Base-by-base conservation (phyloP, 2,797 vertebrate genomes). In the Prionace glauca region DNA sequence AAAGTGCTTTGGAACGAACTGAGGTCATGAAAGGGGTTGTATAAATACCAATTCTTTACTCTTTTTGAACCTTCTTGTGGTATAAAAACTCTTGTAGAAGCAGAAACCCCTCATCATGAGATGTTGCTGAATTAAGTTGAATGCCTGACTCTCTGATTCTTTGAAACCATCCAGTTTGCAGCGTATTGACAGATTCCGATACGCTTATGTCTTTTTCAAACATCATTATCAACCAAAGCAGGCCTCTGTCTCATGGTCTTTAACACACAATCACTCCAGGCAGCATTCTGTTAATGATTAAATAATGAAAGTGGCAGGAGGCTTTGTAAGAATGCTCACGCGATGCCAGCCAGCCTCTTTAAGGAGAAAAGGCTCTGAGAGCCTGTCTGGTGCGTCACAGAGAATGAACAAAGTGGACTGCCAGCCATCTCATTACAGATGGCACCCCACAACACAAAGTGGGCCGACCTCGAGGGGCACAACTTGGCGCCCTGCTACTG, bases 171-270 rank as follows among this genome's bases (percentile, higher is more conserved):
- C 88, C 88, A 92, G 65, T 22, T 92, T 26, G 2, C n/a, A 41
- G 90, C n/a, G 41, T 24, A 69, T 67, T 92, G 90, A 92, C 62
- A 92, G n/a, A 69, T 92, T 36, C 20, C 9, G 36, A 92, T 67
- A 41, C 9, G 65, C 90, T 67, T 9, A 10, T 67, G 65, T n/a
- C 65, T 22, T 92, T 69, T n/a, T 69, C 10, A 22, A 92, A 69
- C 24, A 67, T 67, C 65, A 92, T 92, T 69, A 92, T 69, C n/a
- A 92, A 22, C 62, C 62, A 92, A 41, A 36, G 20, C 62, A 92
- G 69, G 62, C 65, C n/a, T 69, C 32, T 41, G 90, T 92, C n/a
- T 92, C 90, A 92, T 69, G 20, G 65, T 92, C 62, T 69, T 92
- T 69, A 92, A 69, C 62, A 24, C n/a, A 41, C 90, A 22, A 26